Evolutionary conservation across 2,797 vertebrate genomes (phyloP).

Genomic region (Cynodonichthys magdalenae): DNA sequence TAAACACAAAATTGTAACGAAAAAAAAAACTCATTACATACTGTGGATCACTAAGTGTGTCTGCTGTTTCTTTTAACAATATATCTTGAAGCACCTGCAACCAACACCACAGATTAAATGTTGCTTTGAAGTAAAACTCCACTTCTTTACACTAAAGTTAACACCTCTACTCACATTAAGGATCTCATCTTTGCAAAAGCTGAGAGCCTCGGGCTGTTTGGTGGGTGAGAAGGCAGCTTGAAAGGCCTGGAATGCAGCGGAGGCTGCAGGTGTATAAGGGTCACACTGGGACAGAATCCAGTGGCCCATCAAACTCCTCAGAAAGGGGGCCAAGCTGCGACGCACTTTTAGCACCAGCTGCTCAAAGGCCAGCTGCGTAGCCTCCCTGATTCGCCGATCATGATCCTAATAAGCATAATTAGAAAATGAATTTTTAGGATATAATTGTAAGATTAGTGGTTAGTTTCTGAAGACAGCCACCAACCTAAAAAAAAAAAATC

Average conservation of each 20-base stretch:
- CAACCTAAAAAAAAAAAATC: too few relatives aligned
- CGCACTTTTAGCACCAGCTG: slow-evolving; percentile 95
- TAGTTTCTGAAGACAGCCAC: too few relatives aligned
- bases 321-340: slow-evolving; percentile 92
- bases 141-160: neutral
- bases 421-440: neutral
- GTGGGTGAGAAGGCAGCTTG: slow-evolving; percentile 91
- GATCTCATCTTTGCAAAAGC: slow-evolving; percentile 96
- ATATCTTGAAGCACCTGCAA: slow-evolving; percentile 91
- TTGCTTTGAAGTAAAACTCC: neutral
- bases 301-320: slow-evolving; percentile 96
- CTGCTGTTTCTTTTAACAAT: slow-evolving; percentile 92
- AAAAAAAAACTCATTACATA: slow-evolving; percentile 74
- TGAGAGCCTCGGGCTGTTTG: slow-evolving; percentile 94
- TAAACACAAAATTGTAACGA: neutral
- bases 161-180: slow-evolving; percentile 84
- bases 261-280: slow-evolving; percentile 90
- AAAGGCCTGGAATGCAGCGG: slow-evolving; percentile 90
- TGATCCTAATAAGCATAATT: slow-evolving; percentile 84
- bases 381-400: slow-evolving; percentile 94
- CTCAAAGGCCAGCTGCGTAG: slow-evolving; percentile 94
- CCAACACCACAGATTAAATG: neutral
- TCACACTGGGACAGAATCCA: slow-evolving; percentile 98
- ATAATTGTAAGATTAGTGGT: neutral
- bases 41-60: slow-evolving; percentile 95